Conservation (phyloP, 2,888 invertebrate genomes). For the Archips xylosteana region DNA sequence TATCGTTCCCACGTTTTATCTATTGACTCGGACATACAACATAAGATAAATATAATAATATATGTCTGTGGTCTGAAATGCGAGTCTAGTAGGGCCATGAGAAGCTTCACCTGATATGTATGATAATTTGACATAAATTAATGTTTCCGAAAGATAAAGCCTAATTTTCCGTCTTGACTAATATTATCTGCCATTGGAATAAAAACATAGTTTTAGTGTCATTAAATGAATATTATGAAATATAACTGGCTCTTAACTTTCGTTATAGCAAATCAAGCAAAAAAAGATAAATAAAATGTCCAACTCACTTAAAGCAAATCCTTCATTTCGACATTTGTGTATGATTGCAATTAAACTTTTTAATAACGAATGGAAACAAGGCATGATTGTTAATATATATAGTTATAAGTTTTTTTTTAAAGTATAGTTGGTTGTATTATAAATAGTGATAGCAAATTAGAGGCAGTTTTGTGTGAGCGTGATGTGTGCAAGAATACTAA, state of each 20-base stretch:
- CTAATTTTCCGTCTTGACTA: not conserved
- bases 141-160: not conserved
- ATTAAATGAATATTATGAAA: not conserved
- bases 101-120: not conserved
- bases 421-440: slow-evolving; percentile 13
- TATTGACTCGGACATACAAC: not conserved
- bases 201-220: not conserved
- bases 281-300: no score
- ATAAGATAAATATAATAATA: no score
- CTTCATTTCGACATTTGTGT: not conserved
- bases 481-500: slow-evolving; percentile 24
- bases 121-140: not conserved
- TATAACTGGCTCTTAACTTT: not conserved
- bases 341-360: not conserved
- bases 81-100: not conserved
- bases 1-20: not conserved
- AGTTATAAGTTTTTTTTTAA: not conserved
- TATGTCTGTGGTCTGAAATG: no score
- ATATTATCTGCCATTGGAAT: not conserved
- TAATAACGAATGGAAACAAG: not conserved
- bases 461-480: slow-evolving; percentile 30
- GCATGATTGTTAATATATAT: not conserved
- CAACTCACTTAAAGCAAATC: not conserved
- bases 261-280: no score
- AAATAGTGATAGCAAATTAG: slow-evolving; percentile 14